These are phyloP conservation scores for Psylliodes chrysocephalus DNA, from an alignment of 2,888 invertebrate species.

Conservation along the genomic window DNA sequence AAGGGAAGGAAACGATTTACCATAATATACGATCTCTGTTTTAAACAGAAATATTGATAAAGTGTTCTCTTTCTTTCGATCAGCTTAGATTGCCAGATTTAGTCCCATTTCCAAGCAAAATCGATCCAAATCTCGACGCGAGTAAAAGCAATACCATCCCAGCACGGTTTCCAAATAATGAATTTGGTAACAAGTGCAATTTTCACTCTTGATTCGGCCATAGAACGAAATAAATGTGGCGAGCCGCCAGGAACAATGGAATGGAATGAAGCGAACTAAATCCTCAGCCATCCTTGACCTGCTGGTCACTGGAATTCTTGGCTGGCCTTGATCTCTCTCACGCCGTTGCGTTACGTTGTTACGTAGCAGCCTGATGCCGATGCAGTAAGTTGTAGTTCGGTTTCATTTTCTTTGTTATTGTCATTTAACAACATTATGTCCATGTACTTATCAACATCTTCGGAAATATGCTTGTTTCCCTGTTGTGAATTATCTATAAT, in stretches of 20 bases:
- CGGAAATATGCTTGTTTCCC: no score
- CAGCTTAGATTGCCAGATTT: background rate
- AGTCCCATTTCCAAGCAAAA: background rate
- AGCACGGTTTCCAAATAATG: background rate
- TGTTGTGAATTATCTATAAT: no score
- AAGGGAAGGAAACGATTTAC: no score
- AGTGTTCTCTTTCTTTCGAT: no score
- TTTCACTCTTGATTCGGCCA: conserved; percentile 16
- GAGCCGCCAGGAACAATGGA: conserved; percentile 34
- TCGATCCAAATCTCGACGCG: background rate
- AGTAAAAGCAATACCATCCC: background rate
- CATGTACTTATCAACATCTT: no score
- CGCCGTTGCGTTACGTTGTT: no score
- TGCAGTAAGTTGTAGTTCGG: no score
- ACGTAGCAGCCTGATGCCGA: background rate
- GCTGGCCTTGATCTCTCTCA: conserved; percentile 13
- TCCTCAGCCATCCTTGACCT: conserved; percentile 29
- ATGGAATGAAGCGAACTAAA: conserved; percentile 9
- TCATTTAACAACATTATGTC: no score
- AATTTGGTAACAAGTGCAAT: conserved; percentile 10
- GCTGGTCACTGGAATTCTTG: conserved; percentile 21
- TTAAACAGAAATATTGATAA: no score
- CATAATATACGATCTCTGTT: no score
- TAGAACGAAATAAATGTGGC: conserved; percentile 33
- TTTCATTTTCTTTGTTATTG: no score